These are phyloP conservation scores for Microcebus ravelobensis DNA, from an alignment of 2,113 vertebrate genomes.

Conservation along the genomic window DNA sequence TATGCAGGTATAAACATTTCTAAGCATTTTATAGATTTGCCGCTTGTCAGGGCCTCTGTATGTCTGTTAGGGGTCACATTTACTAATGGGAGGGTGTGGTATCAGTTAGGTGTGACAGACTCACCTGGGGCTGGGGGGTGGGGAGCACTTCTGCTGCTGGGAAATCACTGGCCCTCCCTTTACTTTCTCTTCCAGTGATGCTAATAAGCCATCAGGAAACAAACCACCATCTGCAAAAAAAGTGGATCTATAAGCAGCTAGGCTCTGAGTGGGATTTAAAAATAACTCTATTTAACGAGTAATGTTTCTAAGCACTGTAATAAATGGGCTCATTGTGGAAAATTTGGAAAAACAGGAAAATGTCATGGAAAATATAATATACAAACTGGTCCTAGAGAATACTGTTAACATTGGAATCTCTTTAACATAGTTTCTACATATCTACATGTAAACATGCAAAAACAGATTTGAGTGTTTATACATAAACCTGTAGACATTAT, in stretches of 20 bases:
- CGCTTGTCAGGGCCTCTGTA: background rate
- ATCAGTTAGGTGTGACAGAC: background rate
- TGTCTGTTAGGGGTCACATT: background rate
- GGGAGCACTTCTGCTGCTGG: background rate
- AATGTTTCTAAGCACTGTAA: background rate
- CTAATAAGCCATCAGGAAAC: background rate
- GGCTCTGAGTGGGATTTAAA: background rate
- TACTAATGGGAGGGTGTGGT: background rate
- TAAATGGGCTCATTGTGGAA: background rate
- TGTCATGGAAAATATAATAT: background rate
- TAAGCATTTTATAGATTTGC: background rate
- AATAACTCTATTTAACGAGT: background rate
- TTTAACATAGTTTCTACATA: background rate
- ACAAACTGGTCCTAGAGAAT: background rate
- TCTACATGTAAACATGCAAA: background rate
- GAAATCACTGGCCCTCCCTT: accelerated
- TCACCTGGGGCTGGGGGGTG: accelerated
- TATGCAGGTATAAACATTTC: background rate
- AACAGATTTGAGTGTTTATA: background rate
- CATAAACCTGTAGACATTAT: background rate
- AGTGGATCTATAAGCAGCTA: background rate
- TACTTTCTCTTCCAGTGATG: accelerated
- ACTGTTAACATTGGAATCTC: background rate
- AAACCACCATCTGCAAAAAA: background rate
- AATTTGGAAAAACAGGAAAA: background rate